Evolutionary conservation across 2,113 vertebrate genomes (phyloP), one percentile per base, ranked within the genome.

Genomic region (Atractosteus spatula): DNA sequence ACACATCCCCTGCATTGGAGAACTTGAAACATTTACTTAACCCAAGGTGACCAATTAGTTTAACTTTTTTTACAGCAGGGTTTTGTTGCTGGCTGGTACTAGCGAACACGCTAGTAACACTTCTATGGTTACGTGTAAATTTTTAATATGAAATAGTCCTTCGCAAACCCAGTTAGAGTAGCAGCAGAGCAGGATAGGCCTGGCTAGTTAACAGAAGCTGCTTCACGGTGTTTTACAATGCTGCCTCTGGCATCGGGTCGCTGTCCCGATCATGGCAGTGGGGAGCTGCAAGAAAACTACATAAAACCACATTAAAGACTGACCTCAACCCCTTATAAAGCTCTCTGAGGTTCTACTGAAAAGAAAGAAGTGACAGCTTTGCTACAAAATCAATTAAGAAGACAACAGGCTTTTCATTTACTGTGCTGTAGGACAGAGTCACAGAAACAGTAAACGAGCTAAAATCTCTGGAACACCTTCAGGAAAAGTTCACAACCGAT

Each of bases 21-120:
- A 89, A 88, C 71, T 87, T 75, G 47, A 90, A 91, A 91, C 84
- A 91, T 91, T 91, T 89, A 88, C 87, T 90, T 90, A 90, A 90
- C 84, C 86, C 81, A 85, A 85, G 79, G 75, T 74, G 81, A 83
- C 85, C 85, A 90, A 89, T 90, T 91, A 91, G 84, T 81, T 65
- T 75, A 61, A 55, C 75, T 74, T 69, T 63, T 76, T 83, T 74
- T 74, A 83, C 73, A 80, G 79, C 69, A 61, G 76, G n/a, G 68
- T 78, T 79, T 54, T 68, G 69, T 61, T 12, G 62, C 77, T 78
- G 81, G 81, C 81, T 86, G 74, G 85, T 82, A 84, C 80, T 84
- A 16, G n/a, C 11, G n/a, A 82, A 91, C 82, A 66, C 80, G 64
- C 77, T 75, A 74, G 77, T 79, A 85, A 90, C 81, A 80, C 80